Evolutionary conservation across 1,140 invertebrate genomes (phyloP), one percentile per base, ranked within the genome.

Genomic region (Antheraea pernyi): DNA sequence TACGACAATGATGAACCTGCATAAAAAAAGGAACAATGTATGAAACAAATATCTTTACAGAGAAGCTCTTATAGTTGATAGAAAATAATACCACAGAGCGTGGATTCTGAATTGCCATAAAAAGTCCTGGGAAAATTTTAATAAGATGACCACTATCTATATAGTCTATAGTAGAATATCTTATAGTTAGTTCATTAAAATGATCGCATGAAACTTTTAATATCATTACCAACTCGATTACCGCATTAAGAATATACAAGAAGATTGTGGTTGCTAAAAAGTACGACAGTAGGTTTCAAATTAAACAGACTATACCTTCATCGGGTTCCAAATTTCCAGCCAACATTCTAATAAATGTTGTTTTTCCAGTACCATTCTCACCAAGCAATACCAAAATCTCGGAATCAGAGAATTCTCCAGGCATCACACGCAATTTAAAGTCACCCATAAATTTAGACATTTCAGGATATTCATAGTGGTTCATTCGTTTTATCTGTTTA

Each of bases 321-420:
- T 99, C 99, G 13, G 99, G 97, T 78, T 96, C 94, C 75, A 99
- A 93, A 84, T 98, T 97, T 53, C 99, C 99, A 82, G 99, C 99
- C 76, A 99, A 93, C 97, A 99, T 98, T 83, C 98, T 94, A 84
- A 99, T 99, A 80, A 99, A 99, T 16, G 99, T 99, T 0, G 99
- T 99, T 93, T 99, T 99, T 60, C 99, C 99, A 61, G 99, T 99
- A 74, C 99, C 99, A 94, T 99, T 99, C 91, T 99, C 99, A 69
- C 99, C 99, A 64, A 99, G 94, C 85, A 99, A 93, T 16, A 99
- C 99, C 83, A 99, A 95, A 89, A 99, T 99, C 93, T 99, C 99
- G 5, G 99, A 99, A 93, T 99, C 99, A 22, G 99, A 99, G 88
- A 99, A 99, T 83, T 99, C 98, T 16, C 99, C 99, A 73, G 95